Conservation (phyloP, 2,797 vertebrate species). For the Channallabes apus region DNA sequence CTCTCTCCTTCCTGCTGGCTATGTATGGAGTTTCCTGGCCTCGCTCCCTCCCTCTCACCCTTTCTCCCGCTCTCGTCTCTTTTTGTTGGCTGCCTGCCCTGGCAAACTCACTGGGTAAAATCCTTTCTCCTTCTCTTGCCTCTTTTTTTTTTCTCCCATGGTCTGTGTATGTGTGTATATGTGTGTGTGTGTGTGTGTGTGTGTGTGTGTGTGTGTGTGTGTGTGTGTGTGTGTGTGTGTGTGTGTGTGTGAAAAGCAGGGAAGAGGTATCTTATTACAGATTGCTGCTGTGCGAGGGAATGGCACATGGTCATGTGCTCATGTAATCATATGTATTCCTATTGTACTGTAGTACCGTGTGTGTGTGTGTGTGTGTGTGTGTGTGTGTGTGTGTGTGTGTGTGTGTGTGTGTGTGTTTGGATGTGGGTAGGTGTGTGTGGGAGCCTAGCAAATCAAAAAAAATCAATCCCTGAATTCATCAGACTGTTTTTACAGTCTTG, state of each 20-base stretch:
- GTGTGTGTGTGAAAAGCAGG: slow-evolving; percentile 51
- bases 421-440: too few relatives aligned
- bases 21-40: slow-evolving; percentile 87
- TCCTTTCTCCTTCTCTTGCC: slow-evolving; percentile 43
- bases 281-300: slow-evolving; percentile 65
- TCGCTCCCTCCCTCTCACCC: slow-evolving; percentile 52
- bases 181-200: slow-evolving; percentile 24
- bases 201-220: slow-evolving; percentile 34
- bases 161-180: slow-evolving; percentile 22
- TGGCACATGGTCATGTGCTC: slow-evolving; percentile 32
- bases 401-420: not conserved
- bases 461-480: slow-evolving; percentile 8
- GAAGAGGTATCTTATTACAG: slow-evolving; percentile 64
- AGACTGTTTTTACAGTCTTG: slow-evolving; percentile 5
- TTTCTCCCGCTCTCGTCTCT: slow-evolving; percentile 51
- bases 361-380: not conserved
- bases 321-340: slow-evolving; percentile 11
- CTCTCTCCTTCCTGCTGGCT: slow-evolving; percentile 82
- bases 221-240: slow-evolving; percentile 22
- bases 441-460: not conserved
- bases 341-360: not conserved
- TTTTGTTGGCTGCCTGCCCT: slow-evolving; percentile 72
- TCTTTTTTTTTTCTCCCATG: slow-evolving; percentile 34
- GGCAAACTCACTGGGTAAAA: slow-evolving; percentile 59
- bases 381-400: slow-evolving; percentile 29